Evolutionary conservation across 2,797 vertebrate species (phyloP), one percentile per base, ranked within the genome.

Genomic region (Nothura maculosa): DNA sequence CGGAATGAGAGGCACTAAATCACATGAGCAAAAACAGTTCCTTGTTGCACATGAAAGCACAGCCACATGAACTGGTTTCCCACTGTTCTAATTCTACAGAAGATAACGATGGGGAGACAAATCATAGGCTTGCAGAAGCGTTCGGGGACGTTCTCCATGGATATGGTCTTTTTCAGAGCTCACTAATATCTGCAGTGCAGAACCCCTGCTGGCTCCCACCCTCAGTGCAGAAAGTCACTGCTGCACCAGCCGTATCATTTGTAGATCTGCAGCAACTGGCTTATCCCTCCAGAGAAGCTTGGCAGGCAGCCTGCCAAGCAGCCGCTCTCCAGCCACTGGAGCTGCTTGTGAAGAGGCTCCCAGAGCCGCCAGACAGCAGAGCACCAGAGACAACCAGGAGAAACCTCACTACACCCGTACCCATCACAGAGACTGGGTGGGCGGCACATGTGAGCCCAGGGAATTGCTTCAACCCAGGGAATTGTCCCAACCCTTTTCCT

Each of bases 141-240:
- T 66, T 40, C 81, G 78, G 40, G 55, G 86, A 25, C 70, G 58
- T 28, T 93, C 75, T 72, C 70, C 58, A 76, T 85, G 48, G 75
- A 60, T 11, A 5, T 64, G 21, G 61, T 55, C 85, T 84, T 95
- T 73, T 87, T 76, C 82, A 57, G 85, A 78, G 89, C 80, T 92
- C 78, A 72, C 88, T 85, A 75, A 91, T 91, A 93, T 83, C 92
- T 94, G 89, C 89, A 95, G 90, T 75, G 94, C 79, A 57, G 96
- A 96, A 95, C 82, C 95, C 93, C 93, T 89, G 76, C 85, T 4
- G 9, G 82, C 73, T 87, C 87, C 68, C 61, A 89, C 89, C 90
- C 93, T 89, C 64, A 43, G 45, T 57, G 75, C 85, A 91, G 93
- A 90, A 96, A 96, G 95, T 93, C 90, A 94, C 83, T 69, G 60